phyloP scores from a whole-genome alignment of 2,113 vertebrate genomes.

The Aegotheles bennettii region DNA sequence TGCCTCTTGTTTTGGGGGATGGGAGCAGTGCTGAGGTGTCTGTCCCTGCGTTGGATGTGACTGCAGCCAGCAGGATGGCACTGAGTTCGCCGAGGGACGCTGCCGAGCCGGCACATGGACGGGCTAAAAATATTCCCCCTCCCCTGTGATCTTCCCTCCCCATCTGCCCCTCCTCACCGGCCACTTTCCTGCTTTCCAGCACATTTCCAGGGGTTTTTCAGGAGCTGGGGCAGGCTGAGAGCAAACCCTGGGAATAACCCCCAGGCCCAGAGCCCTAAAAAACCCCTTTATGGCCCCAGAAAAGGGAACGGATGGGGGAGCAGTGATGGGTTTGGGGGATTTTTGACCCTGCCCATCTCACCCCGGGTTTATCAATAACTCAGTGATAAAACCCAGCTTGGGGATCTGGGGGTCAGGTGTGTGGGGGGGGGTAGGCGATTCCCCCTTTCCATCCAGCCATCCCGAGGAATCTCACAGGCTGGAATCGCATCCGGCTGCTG shows the following conservation, averaged over 20 bases:
- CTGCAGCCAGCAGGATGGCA: background rate
- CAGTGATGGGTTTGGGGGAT: fast-evolving
- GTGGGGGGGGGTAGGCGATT: background rate
- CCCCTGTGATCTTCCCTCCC: background rate
- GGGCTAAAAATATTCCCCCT: conserved; percentile 24
- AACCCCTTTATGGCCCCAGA: background rate
- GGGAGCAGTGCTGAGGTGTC: background rate
- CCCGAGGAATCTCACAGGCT: background rate
- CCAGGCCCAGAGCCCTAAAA: background rate
- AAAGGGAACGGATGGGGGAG: background rate
- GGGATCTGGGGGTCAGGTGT: fast-evolving
- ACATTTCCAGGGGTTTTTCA: background rate
- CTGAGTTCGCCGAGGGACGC: background rate
- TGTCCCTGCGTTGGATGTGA: background rate
- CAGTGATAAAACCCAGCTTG: fast-evolving
- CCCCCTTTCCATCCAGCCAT: background rate
- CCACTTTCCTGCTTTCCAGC: background rate
- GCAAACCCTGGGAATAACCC: background rate
- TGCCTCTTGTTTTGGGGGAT: background rate
- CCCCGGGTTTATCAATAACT: background rate
- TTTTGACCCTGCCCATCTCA: background rate
- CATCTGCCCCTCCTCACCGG: background rate
- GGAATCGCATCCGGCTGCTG: background rate
- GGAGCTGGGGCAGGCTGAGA: background rate
- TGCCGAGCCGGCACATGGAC: background rate